Conservation (phyloP, 2,888 invertebrate genomes). For the Allophyes oxyacanthae region DNA sequence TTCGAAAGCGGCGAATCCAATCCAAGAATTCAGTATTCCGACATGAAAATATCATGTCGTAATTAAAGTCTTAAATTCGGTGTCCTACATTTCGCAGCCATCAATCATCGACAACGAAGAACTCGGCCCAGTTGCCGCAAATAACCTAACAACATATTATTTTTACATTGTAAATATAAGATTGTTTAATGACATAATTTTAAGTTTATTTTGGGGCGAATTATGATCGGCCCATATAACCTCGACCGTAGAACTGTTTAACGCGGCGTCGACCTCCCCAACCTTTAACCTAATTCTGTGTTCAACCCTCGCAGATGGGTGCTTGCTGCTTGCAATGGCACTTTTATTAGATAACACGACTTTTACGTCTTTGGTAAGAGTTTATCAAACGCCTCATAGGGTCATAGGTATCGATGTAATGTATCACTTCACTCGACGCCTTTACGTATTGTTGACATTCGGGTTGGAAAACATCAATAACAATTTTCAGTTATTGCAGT, state of each 20-base stretch:
- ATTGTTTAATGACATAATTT: slow-evolving; percentile 69
- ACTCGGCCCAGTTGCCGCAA: slow-evolving; percentile 19
- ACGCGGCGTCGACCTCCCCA: slow-evolving; percentile 72
- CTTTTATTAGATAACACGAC: slow-evolving; percentile 74
- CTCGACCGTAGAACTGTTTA: slow-evolving; percentile 76
- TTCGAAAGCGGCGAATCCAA: slow-evolving; percentile 34
- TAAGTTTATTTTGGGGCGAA: slow-evolving; percentile 72
- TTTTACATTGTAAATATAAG: slow-evolving; percentile 40
- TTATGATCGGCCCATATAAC: slow-evolving; percentile 75
- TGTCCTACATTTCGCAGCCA: slow-evolving; percentile 39
- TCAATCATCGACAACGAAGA: slow-evolving; percentile 41
- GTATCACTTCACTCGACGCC: slow-evolving; percentile 58
- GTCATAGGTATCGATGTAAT: slow-evolving; percentile 51
- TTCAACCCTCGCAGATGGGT: slow-evolving; percentile 73
- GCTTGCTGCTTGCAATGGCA: slow-evolving; percentile 67
- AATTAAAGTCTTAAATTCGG: slow-evolving; percentile 30
- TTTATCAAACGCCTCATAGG: slow-evolving; percentile 38
- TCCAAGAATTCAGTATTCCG: slow-evolving; percentile 32
- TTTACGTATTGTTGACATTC: slow-evolving; percentile 54
- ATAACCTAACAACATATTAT: slow-evolving; percentile 28
- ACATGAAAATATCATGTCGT: slow-evolving; percentile 30
- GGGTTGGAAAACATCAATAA: slow-evolving; percentile 36
- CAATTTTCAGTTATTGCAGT: slow-evolving; percentile 19
- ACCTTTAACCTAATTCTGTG: slow-evolving; percentile 80
- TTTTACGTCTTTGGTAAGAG: slow-evolving; percentile 51